A percentile compares a stretch with the other conserved stretches of the same genome.
phyloP scores from a whole-genome alignment of 2,113 vertebrate species.

The Sapajus apella region DNA sequence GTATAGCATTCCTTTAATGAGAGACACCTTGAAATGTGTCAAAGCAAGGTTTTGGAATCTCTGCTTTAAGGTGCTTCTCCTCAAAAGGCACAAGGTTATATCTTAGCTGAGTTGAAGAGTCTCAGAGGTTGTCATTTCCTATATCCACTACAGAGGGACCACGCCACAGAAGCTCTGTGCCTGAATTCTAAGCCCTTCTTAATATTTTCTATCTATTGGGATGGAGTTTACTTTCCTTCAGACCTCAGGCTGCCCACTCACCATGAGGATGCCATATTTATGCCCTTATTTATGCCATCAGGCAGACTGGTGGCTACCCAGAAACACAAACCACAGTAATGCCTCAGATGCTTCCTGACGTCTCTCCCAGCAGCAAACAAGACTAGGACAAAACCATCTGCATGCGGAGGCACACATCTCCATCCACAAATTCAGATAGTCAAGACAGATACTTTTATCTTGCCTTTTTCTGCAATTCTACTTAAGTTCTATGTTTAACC shows the following conservation, averaged over 20 bases:
- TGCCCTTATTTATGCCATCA: too few species aligned
- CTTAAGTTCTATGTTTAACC: neutral
- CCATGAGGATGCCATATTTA: too few species aligned
- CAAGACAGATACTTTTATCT: neutral
- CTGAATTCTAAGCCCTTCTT: neutral
- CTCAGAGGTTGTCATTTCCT: neutral
- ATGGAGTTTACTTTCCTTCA: neutral
- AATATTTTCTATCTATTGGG: neutral
- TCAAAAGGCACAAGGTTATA: accelerated
- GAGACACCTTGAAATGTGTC: neutral
- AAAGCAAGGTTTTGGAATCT: neutral
- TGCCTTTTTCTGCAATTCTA: too few species aligned
- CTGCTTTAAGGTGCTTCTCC: neutral
- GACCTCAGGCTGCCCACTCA: too few species aligned
- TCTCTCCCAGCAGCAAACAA: too few species aligned
- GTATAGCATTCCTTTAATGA: neutral
- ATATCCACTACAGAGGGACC: neutral
- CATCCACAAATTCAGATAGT: neutral
- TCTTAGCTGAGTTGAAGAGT: neutral
- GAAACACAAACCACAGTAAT: neutral
- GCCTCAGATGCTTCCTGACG: neutral
- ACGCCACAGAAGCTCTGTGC: accelerated
- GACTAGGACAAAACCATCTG: accelerated
- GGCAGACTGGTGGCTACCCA: too few species aligned
- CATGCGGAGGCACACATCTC: neutral